Conservation (phyloP, 2,797 vertebrate species). For the Phrynocephalus vlangalii region DNA sequence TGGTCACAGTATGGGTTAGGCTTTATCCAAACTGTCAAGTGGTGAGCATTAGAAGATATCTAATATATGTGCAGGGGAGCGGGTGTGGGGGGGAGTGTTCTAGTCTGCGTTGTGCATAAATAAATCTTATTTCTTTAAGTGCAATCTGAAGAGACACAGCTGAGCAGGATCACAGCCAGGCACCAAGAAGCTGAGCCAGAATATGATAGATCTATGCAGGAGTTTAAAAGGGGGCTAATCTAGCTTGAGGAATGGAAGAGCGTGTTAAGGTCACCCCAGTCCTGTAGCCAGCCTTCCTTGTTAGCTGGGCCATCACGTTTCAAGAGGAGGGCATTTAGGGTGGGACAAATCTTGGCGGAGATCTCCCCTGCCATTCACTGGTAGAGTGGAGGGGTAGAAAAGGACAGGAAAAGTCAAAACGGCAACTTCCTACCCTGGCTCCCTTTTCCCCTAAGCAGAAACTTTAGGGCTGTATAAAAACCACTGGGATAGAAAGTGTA, state of each 20-base stretch:
- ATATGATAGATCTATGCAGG: not conserved
- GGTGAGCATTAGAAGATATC: conserved; percentile 7
- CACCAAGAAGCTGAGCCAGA: not conserved
- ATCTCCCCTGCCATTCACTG: not conserved
- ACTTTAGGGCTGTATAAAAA: not conserved
- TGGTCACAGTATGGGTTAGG: conserved; percentile 28
- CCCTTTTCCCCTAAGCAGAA: too few species aligned
- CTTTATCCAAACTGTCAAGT: conserved; percentile 33
- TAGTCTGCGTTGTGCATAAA: conserved; percentile 18
- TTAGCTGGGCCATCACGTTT: too few species aligned
- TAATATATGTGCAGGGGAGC: not conserved
- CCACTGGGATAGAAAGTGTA: not conserved
- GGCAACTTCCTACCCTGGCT: not conserved
- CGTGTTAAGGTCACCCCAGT: not conserved
- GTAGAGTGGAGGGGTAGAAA: not conserved
- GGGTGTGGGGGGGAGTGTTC: not conserved
- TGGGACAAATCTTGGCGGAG: too few species aligned
- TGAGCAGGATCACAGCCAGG: conserved; percentile 16
- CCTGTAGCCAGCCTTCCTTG: too few species aligned
- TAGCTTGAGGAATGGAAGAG: not conserved
- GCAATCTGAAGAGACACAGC: not conserved
- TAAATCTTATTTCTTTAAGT: conserved; percentile 26
- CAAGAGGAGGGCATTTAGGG: too few species aligned
- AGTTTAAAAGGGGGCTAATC: not conserved
- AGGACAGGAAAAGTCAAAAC: not conserved